phyloP scores from a whole-genome alignment of 2,797 vertebrate genomes.

The Geotrypetes seraphini region DNA sequence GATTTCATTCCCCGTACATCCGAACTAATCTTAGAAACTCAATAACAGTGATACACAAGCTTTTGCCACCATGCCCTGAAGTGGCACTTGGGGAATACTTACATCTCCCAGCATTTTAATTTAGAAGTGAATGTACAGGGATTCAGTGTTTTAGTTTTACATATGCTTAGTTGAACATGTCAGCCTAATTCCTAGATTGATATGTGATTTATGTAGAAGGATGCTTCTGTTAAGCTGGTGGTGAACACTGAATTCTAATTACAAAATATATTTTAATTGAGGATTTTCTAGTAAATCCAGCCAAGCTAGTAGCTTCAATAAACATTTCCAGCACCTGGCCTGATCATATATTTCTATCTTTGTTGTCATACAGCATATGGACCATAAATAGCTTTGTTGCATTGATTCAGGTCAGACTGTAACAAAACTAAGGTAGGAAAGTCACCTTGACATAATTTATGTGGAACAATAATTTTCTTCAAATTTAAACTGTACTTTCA shows the following conservation, averaged over 20 bases:
- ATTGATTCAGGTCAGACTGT: constrained; percentile 11
- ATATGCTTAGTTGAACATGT: neutral
- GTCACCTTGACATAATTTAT: constrained; percentile 25
- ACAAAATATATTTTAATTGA: neutral
- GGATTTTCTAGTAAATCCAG: neutral
- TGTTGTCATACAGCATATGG: constrained; percentile 4
- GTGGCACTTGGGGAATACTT: neutral
- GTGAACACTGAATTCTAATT: constrained; percentile 3
- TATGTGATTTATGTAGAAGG: neutral
- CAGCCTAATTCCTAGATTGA: neutral
- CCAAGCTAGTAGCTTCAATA: constrained; percentile 5
- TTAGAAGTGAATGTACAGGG: neutral
- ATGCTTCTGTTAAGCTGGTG: neutral
- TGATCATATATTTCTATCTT: neutral
- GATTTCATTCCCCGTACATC: neutral
- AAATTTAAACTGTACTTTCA: neutral
- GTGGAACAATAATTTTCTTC: neutral
- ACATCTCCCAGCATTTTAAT: neutral
- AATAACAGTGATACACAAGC: neutral
- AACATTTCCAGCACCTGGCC: neutral
- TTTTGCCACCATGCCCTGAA: constrained; percentile 2
- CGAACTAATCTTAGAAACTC: neutral
- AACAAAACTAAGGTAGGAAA: constrained; percentile 24
- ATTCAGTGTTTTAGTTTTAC: neutral
- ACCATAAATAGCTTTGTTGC: constrained; percentile 2